Base-by-base conservation (phyloP, 2,888 invertebrate species). In the Leptinotarsa tumamoca region DNA sequence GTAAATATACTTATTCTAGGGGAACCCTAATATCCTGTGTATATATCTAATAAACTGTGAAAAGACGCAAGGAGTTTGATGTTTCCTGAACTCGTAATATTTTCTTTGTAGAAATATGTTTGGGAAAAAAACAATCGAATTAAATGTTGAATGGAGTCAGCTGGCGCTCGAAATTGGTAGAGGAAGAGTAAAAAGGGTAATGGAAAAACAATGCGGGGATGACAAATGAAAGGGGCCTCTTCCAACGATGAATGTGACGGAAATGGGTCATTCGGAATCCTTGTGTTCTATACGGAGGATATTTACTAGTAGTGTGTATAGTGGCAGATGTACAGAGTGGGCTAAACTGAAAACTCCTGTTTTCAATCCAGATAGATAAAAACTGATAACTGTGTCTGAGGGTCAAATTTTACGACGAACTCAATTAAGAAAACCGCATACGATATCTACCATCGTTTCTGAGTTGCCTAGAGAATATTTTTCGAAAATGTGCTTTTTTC, bases 81-180 rank as follows among this genome's bases (percentile, higher is more conserved):
- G 58, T 58, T 58, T 58, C 58, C 58, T 58, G 23, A 58, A 58
- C 21, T 58, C 23, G 23, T 58, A 14, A 58, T 58, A 58, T 58
- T 23, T 58, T 58, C 23, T 58, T 58, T 58, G 15, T 15, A 21
- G 23, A 58, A 58, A 58, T 27, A 58, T 58, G 58, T 58, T 4
- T 3, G 1, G 27, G 21, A 14, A 58, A 58, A 54, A 58, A 58
- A 27, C 58, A 58, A 58, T 27, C 58, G 23, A 23, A 58, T 58
- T 58, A 23, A 58, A 58, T 58, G 58, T 58, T 58, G 58, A 23
- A 58, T 23, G 58, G 23, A 58, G 54, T 58, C 58, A 58, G 58
- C 23, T 23, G 58, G 58, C 58, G 21, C 21, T 23, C 21, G 23
- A 21, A 21, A 21, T 58, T 23, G 58, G 17, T 58, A 23, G 15